Evolutionary conservation across 2,888 invertebrate genomes (phyloP).

Genomic region (Callyntrura sp.): DNA sequence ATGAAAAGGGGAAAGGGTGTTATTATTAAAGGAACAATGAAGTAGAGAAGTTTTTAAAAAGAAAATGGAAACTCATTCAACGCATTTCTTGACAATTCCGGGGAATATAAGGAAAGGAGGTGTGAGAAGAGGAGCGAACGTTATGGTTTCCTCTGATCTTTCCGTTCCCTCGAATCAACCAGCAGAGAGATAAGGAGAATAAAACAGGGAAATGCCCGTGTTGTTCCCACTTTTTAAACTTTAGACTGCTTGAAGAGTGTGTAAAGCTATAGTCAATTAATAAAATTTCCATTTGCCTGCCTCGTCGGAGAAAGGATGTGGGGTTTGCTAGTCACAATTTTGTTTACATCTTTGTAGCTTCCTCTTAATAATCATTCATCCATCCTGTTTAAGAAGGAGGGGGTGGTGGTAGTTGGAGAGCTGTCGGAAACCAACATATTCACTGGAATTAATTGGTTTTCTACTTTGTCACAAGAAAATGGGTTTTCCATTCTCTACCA

Average conservation of each 20-base stretch:
- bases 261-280: constrained; percentile 62
- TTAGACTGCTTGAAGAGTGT: constrained; percentile 48
- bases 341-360: constrained; percentile 8
- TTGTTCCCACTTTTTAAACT: constrained; percentile 35
- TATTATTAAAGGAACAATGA: constrained; percentile 32
- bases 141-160: no score
- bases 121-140: no score
- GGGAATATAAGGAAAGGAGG: constrained; percentile 21
- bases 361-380: neutral
- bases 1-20: neutral
- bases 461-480: constrained; percentile 12
- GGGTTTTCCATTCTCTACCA: no score
- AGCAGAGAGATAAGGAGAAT: no score
- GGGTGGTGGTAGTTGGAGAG: no score
- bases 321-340: neutral
- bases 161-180: no score
- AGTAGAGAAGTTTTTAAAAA: neutral
- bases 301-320: neutral
- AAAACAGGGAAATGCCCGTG: no score
- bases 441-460: no score
- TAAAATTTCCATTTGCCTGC: constrained; percentile 26
- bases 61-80: constrained; percentile 2
- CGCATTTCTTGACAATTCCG: neutral
- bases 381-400: neutral
- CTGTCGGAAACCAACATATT: no score